Evolutionary conservation across 2,888 invertebrate genomes (phyloP).

Genomic region (Drosophila trichaetosa): DNA sequence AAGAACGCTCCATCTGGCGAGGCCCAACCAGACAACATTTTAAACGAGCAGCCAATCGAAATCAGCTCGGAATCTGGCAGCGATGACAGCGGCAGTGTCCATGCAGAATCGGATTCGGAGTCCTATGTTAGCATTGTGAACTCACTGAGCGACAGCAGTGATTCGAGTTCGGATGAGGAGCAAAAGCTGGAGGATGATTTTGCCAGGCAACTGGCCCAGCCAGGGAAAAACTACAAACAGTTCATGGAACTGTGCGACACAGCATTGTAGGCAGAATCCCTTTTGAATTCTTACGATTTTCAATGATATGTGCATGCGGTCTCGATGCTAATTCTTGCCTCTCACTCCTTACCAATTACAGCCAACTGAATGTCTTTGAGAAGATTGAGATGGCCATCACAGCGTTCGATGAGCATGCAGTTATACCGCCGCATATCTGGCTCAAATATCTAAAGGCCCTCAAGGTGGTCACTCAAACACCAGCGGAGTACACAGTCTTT

Average conservation of each 20-base stretch:
- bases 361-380: slow-evolving; percentile 44
- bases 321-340: background rate
- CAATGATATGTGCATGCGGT: background rate
- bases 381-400: slow-evolving; percentile 38
- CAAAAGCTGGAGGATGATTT: slow-evolving; percentile 29
- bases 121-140: slow-evolving; percentile 25
- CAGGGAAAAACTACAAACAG: slow-evolving; percentile 28
- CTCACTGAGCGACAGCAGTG: slow-evolving; percentile 23
- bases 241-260: slow-evolving; percentile 37
- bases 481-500: slow-evolving; percentile 32
- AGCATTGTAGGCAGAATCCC: slow-evolving; percentile 45
- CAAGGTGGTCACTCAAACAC: slow-evolving; percentile 49
- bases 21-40: slow-evolving; percentile 19
- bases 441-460: slow-evolving; percentile 43
- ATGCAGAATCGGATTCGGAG: slow-evolving; percentile 1
- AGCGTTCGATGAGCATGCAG: slow-evolving; percentile 19
- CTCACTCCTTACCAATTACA: slow-evolving; percentile 11
- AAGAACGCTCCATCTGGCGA: slow-evolving; percentile 36
- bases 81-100: slow-evolving; percentile 15
- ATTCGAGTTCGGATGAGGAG: slow-evolving; percentile 16
- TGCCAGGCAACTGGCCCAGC: slow-evolving; percentile 12
- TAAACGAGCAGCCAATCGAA: slow-evolving; percentile 48
- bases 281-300: too few species aligned
- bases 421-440: slow-evolving; percentile 58
- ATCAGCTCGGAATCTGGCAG: slow-evolving; percentile 48